Evolutionary conservation across 2,113 vertebrate species (phyloP).

Genomic region (Brachyistius frenatus): DNA sequence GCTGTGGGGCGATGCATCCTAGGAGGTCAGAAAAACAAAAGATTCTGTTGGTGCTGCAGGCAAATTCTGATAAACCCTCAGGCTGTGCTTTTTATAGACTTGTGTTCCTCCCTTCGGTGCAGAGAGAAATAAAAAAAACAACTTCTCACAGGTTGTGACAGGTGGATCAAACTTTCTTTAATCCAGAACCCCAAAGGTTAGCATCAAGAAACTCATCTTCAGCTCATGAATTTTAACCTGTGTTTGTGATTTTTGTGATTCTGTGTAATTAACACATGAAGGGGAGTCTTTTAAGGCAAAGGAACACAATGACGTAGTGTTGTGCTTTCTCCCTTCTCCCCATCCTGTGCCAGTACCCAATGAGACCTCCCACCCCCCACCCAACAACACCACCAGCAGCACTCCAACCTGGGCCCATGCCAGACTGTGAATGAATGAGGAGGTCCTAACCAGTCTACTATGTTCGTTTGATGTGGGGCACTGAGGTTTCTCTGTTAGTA

Average conservation of each 20-base stretch:
- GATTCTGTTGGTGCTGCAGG: slow-evolving; percentile 54
- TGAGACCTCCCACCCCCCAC: slow-evolving; percentile 25
- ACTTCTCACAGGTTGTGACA: slow-evolving; percentile 11
- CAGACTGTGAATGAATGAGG: slow-evolving; percentile 77
- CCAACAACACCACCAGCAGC: slow-evolving; percentile 54
- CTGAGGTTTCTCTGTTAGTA: slow-evolving; percentile 78
- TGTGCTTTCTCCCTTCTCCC: slow-evolving; percentile 53
- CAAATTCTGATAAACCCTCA: slow-evolving; percentile 40
- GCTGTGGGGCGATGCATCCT: slow-evolving; percentile 66
- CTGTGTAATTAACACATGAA: slow-evolving; percentile 59
- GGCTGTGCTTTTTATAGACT: slow-evolving; percentile 53
- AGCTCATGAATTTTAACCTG: slow-evolving; percentile 16
- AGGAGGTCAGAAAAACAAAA: slow-evolving; percentile 67
- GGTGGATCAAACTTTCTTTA: slow-evolving; percentile 7
- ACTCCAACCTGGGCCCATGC: slow-evolving; percentile 68
- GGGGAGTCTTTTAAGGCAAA: slow-evolving; percentile 60
- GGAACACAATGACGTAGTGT: slow-evolving; percentile 80
- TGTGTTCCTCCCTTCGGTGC: slow-evolving; percentile 21
- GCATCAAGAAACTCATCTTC: slow-evolving; percentile 3
- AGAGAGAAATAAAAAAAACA: slow-evolving; percentile 12
- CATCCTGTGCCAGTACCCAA: slow-evolving; percentile 64
- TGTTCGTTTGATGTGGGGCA: slow-evolving; percentile 81
- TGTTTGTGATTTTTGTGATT: slow-evolving; percentile 19
- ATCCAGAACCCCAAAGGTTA: slow-evolving; percentile 13
- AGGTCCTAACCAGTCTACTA: slow-evolving; percentile 71